Evolutionary conservation across 2,113 vertebrate species (phyloP).

Genomic region (Azemiops feae): DNA sequence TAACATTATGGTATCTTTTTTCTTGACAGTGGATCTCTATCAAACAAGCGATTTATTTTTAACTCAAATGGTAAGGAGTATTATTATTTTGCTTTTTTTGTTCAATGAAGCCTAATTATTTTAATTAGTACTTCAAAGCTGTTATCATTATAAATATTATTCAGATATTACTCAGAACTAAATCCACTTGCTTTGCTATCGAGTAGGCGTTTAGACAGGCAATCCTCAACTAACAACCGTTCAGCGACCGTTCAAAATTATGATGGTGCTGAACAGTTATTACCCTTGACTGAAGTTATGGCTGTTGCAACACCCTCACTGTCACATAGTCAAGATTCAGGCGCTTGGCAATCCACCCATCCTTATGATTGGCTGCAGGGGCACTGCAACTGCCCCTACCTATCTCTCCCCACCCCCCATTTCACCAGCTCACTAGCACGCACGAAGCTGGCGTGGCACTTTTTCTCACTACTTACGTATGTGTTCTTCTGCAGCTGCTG

Average conservation of each 20-base stretch:
- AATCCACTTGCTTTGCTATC: not conserved
- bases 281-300: not conserved
- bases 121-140: not conserved
- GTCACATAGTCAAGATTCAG: not conserved
- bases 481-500: too few relatives aligned
- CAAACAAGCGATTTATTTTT: constrained; percentile 81
- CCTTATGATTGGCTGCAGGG: not conserved
- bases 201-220: not conserved
- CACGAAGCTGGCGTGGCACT: too few relatives aligned
- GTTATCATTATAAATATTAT: not conserved
- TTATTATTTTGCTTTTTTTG: not conserved
- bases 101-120: not conserved
- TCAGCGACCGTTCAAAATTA: not conserved
- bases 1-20: constrained; percentile 28
- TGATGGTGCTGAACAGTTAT: not conserved
- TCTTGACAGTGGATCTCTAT: constrained; percentile 82
- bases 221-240: not conserved
- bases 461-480: too few relatives aligned
- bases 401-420: not conserved
- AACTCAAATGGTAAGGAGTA: constrained; percentile 77
- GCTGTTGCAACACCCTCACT: not conserved
- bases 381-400: not conserved
- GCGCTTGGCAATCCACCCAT: not conserved
- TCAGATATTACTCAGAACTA: not conserved
- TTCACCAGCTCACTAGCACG: not conserved